Conservation (phyloP, 2,888 invertebrate genomes). For the Latrodectus elegans region DNA sequence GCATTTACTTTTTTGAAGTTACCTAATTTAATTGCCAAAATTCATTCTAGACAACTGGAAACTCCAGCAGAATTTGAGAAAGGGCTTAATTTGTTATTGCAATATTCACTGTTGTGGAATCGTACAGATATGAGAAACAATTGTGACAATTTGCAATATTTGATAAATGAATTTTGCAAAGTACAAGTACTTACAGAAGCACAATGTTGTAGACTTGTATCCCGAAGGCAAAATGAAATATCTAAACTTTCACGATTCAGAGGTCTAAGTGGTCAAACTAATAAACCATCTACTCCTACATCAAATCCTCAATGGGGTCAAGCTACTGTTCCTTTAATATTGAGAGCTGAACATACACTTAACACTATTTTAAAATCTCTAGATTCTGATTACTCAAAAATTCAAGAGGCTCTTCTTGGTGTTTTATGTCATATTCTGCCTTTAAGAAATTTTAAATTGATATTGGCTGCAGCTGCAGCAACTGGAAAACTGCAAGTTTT, state of each 20-base stretch:
- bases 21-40: conserved; percentile 71
- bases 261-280: background rate
- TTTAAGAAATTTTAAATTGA: conserved; percentile 92
- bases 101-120: conserved; percentile 88
- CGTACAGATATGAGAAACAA: conserved; percentile 91
- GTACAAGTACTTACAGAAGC: conserved; percentile 86
- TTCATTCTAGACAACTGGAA: conserved; percentile 62
- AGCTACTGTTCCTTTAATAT: conserved; percentile 80
- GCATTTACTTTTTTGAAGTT: conserved; percentile 95
- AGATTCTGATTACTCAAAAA: conserved; percentile 91
- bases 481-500: conserved; percentile 92
- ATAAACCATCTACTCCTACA: conserved; percentile 35
- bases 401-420: conserved; percentile 86
- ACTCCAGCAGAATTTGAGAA: conserved; percentile 82
- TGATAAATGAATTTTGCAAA: conserved; percentile 86
- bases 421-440: conserved; percentile 92
- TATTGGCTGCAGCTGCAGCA: conserved; percentile 92
- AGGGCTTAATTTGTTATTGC: conserved; percentile 88
- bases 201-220: conserved; percentile 83
- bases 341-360: conserved; percentile 90
- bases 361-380: conserved; percentile 92
- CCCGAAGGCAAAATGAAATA: conserved; percentile 77
- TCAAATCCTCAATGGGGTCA: conserved; percentile 71
- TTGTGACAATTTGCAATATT: conserved; percentile 89
- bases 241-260: background rate